Evolutionary conservation across 2,797 vertebrate species (phyloP), one percentile per base, ranked within the genome.

Genomic region (Macrochelys suwanniensis): DNA sequence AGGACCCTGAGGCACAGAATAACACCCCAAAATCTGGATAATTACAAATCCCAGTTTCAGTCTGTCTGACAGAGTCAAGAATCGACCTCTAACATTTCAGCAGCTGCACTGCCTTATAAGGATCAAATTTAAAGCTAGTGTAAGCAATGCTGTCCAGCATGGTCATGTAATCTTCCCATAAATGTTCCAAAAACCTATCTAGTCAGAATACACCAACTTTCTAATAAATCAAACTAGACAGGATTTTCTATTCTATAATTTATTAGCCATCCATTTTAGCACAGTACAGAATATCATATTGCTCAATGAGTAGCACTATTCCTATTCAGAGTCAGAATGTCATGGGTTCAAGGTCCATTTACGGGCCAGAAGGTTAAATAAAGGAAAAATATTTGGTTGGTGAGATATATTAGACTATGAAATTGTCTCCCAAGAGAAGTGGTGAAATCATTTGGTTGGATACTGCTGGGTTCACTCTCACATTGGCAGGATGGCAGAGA

Each of bases 41-140:
- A 33, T 85, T 89, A 61, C 88, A 95, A 85, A 50, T 8, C 17
- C 61, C 80, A 93, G 83, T 91, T 78, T 77, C 19, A 82, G 28
- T 78, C 19, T 61, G 90, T 89, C 89, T 56, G 8, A 79, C 10
- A 79, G 2, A 79, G 89, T 49, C n/a, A 93, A 21, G 5, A 45
- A 12, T 51, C 25, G 85, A 82, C 1, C 3, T 47, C 79, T 79
- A 82, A 10, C 74, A 82, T 92, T 96, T 86, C 81, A 80, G 26
- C 56, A 86, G 23, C 19, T 90, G 1, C 47, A 77, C 51, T 92
- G 74, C 53, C 93, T 80, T 84, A 33, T 78, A 84, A 85, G 85
- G 47, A 95, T 96, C 85, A 53, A 77, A n/a, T 92, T 95, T 93
- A 80, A 93, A 96, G 59, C 26, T 88, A 15, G 51, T 54, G 93